phyloP scores from a whole-genome alignment of 2,888 invertebrate species.

The Cephus nigrinus region DNA sequence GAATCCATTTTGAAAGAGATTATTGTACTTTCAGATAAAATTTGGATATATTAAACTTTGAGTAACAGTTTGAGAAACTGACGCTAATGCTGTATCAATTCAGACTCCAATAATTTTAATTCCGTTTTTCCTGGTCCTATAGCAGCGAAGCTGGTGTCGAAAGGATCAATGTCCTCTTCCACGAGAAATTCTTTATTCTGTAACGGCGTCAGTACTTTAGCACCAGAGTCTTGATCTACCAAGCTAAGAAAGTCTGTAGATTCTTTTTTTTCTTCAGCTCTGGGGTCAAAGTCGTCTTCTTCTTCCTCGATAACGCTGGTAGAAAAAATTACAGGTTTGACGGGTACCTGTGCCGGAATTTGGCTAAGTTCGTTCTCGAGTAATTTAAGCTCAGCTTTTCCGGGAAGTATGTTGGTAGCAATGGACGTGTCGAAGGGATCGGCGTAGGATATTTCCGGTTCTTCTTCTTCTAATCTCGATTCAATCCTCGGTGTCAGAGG shows the following conservation, averaged over 20 bases:
- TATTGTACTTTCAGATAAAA: slow-evolving; percentile 15
- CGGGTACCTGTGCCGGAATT: slow-evolving; percentile 65
- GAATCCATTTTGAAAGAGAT: slow-evolving; percentile 68
- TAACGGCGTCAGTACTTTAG: slow-evolving; percentile 62
- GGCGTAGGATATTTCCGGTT: slow-evolving; percentile 67
- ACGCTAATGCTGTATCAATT: slow-evolving; percentile 69
- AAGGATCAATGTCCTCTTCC: slow-evolving; percentile 77
- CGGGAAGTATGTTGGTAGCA: slow-evolving; percentile 79
- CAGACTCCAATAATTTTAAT: slow-evolving; percentile 81
- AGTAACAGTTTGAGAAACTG: not conserved
- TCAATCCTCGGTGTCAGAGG: slow-evolving; percentile 76
- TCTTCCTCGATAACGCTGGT: slow-evolving; percentile 14
- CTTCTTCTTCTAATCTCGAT: slow-evolving; percentile 57
- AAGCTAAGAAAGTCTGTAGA: slow-evolving; percentile 66
- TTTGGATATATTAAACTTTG: slow-evolving; percentile 2
- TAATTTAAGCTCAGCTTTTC: slow-evolving; percentile 82
- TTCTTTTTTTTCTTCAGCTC: slow-evolving; percentile 61
- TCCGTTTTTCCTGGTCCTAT: slow-evolving; percentile 83
- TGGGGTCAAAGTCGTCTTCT: slow-evolving; percentile 69
- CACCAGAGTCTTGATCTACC: slow-evolving; percentile 67
- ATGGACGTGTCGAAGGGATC: slow-evolving; percentile 93
- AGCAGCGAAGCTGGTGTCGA: slow-evolving; percentile 84
- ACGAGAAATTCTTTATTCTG: slow-evolving; percentile 57
- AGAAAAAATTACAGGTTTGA: slow-evolving; percentile 43
- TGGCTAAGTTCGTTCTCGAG: slow-evolving; percentile 80